Evolutionary conservation across 2,888 invertebrate species (phyloP), one percentile per base, ranked within the genome.

Genomic region (Leptinotarsa peninsularis): DNA sequence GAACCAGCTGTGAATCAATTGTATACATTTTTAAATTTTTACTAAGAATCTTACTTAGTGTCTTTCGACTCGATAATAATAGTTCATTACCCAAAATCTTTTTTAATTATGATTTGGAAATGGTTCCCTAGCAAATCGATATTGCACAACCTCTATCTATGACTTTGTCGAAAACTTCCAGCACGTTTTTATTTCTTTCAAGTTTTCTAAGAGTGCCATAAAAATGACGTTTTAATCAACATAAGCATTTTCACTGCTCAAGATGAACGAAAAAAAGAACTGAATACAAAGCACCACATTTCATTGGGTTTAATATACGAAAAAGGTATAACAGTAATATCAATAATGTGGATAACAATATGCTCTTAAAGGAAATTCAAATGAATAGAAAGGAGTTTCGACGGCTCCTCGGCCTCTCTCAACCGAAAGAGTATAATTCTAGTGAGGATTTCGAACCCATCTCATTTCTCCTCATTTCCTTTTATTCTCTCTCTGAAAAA

Each of bases 281-380:
- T 27, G 68, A 68, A 68, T 68, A 68, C 52, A 68, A 68, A 52
- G 52, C 52, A 68, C 52, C 68, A 23, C 68, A 68, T 52, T 68
- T 54, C 54, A 68, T 50, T 54, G 50, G 50, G 52, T 68, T 68
- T 52, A 50, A 68, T 68, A 52, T 52, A 54, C 23, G 52, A 27
- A 27, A 68, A 50, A 50, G 50, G 68, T 68, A 68, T 68, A 68
- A 63, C 33, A 63, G 63, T 63, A 63, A 63, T 63, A 63, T 63
- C 63, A 63, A 63, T 63, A 63, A 63, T 17, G 63, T 18, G 63
- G 63, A 33, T 63, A 63, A 63, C 33, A 33, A 33, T 33, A 63
- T 63, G 43, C 43, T 43, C 17, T 43, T 43, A 33, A 43, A 63
- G n/a, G 13, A 43, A 63, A 63, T 43, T 58, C 63, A 43, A 63